Evolutionary conservation across 2,888 invertebrate genomes (phyloP), one percentile per base, ranked within the genome.

Genomic region (Lasius platythorax): DNA sequence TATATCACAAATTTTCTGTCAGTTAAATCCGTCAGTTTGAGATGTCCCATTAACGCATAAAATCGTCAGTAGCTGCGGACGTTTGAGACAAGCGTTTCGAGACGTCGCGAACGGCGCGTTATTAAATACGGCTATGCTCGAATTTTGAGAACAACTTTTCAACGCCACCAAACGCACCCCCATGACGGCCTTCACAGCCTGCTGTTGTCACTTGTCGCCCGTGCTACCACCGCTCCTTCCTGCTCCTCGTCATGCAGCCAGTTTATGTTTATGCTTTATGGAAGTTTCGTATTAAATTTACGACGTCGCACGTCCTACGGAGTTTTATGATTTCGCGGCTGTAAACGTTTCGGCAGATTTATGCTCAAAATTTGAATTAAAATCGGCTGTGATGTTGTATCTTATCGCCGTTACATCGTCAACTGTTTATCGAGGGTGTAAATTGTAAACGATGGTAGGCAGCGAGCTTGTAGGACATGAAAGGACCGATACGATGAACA

Each of bases 201-300:
- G 89, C 85, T 79, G 86, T 92, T 92, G 90, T 92, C 91, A 92
- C 88, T 92, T 89, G 88, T 86, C 89, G 85, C 90, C 85, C 75
- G 63, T 56, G 43, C 53, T 78, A 53, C 68, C 64, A 23, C 66
- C 82, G 18, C 8, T 50, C 37, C 56, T 64, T 56, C 63, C 83
- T 46, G 12, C 23, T 53, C 74, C 61, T 82, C 46, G 37, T 74
- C 46, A 73, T 68, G 53, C 63, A 53, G 50, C 68, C 79, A 37
- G 88, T 91, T 92, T 92, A 92, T 91, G 90, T 91, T 93, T 93
- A 93, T 91, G 89, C 90, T 93, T 90, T 91, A 93, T 92, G 92
- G 92, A 93, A 94, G 92, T 93, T 93, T 92, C 91, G 89, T 93
- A 94, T 93, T 93, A 93, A 94, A 94, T 94, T 93, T 93, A 94